Base-by-base conservation (phyloP, 2,797 vertebrate genomes). In the Lepilemur ruficaudatus region DNA sequence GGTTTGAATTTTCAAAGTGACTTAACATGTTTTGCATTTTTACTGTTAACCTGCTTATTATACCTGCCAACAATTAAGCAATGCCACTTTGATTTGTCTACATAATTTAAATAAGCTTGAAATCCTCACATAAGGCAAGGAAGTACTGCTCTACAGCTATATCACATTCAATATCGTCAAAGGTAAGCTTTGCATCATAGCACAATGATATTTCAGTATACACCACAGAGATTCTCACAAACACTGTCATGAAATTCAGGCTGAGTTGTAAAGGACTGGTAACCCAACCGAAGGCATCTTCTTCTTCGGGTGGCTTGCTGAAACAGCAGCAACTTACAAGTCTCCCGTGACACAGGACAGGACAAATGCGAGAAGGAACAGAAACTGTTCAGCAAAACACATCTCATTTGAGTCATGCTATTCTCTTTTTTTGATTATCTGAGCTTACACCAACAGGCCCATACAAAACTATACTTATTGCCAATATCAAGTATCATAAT, bases 91-190 rank as follows among this genome's bases (percentile, higher is more conserved):
- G 99, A 99, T 99, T 99, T 99, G 99, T 99, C 99, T 99, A 99
- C 99, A 99, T 99, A 99, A 99, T 97, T 99, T 98, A 99, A 99
- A 99, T 99, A 99, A 98, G 98, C 98, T 99, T 98, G 98, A 97
- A 98, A 98, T 99, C 99, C 99, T 99, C 98, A 98, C 98, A 0
- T 98, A 98, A 99, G 98, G 99, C 99, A 98, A 99, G 98, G 98
- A 99, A 94, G 98, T 98, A 98, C 98, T 99, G 99, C 97, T 99
- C 98, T 99, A 99, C 98, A 98, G 98, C 99, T 99, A 98, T 23
- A 98, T 99, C 99, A 99, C 99, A 99, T 99, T 99, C 99, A 99
- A 99, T 99, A 99, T 99, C 99, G 99, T 99, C 99, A 99, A 99
- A 99, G 98, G 98, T 98, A 98, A 98, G 98, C 96, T 98, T 98